phyloP scores from a whole-genome alignment of 2,888 invertebrate species.

The Ennomos fuscantarius region DNA sequence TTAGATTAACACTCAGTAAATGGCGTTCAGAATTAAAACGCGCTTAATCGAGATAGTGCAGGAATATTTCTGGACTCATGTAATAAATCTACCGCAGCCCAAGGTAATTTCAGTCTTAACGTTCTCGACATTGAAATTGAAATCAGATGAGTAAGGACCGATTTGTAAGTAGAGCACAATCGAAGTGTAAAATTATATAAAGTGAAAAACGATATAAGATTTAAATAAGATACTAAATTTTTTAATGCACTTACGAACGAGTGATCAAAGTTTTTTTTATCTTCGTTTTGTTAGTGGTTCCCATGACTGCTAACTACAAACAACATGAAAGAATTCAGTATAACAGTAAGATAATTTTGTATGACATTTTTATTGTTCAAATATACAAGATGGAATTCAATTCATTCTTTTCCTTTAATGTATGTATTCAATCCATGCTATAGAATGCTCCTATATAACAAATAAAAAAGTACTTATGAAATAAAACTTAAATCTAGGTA shows the following conservation, averaged over 20 bases:
- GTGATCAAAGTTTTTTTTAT: conserved; percentile 5
- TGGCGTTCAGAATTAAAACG: conserved; percentile 56
- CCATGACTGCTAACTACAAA: conserved; percentile 2
- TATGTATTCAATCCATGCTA: too few relatives aligned
- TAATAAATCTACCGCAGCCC: conserved; percentile 14
- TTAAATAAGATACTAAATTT: conserved; percentile 17
- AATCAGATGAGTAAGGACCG: conserved; percentile 5
- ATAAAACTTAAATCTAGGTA: too few relatives aligned
- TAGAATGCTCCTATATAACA: too few relatives aligned
- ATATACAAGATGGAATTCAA: conserved; percentile 43
- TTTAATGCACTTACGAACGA: conserved; percentile 15
- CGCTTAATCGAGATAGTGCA: conserved; percentile 44
- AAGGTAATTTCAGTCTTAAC: conserved; percentile 14
- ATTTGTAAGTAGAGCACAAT: conserved; percentile 28
- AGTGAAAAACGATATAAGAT: conserved; percentile 27
- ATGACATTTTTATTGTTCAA: not conserved
- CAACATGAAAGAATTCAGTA: not conserved
- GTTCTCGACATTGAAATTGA: not conserved
- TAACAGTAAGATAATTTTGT: not conserved
- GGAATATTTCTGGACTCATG: conserved; percentile 32
- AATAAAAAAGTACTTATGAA: too few relatives aligned
- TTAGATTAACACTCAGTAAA: conserved; percentile 56
- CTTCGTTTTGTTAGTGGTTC: conserved; percentile 6
- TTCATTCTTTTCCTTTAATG: too few relatives aligned
- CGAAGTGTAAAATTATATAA: conserved; percentile 28